Evolutionary conservation across 2,888 invertebrate genomes (phyloP), one percentile per base, ranked within the genome.

Genomic region (Athripsodes cinereus): DNA sequence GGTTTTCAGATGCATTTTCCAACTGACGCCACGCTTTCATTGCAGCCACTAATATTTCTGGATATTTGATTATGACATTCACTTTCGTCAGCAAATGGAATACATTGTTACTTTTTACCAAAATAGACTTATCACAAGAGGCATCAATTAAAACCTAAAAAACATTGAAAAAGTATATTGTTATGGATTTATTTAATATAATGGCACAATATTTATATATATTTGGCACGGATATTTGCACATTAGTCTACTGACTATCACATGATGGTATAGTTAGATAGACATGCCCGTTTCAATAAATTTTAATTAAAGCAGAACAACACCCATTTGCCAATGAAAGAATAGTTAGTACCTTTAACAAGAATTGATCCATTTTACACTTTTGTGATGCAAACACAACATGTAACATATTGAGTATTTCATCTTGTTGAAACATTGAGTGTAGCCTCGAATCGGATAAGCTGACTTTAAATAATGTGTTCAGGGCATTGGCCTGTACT

Each of bases 401-500:
- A 22, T 83, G 79, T 62, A 87, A 73, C 65, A 86, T 73, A 55
- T 80, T 78, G 6, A 81, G 75, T 5, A 79, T 78, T 62, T 81
- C 79, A 67, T 79, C 80, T 22, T 76, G 75, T 65, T 81, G 74
- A 68, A 86, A 82, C 68, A 78, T 77, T n/a, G 81, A 79, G 68
- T 82, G 75, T 18, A 87, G 73, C 21, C 84, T 79, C 18, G 78
- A 75, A 69, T 86, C 85, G 3, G 78, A 76, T 46, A 81, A 78
- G 18, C 82, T 79, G 55, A 84, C 73, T 40, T 80, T 80, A 19
- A 88, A 73, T 50, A 85, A 68, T 13, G 82, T 68, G 57, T 81
- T 76, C 60, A 88, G 71, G 1, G 86, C 86, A 62, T 73, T 65
- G 1, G 86, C 84, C 69, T 88, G 87, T 52, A 82, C 80, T 53